Evolutionary conservation across 2,797 vertebrate species (phyloP).

Genomic region (Vultur gryphus): DNA sequence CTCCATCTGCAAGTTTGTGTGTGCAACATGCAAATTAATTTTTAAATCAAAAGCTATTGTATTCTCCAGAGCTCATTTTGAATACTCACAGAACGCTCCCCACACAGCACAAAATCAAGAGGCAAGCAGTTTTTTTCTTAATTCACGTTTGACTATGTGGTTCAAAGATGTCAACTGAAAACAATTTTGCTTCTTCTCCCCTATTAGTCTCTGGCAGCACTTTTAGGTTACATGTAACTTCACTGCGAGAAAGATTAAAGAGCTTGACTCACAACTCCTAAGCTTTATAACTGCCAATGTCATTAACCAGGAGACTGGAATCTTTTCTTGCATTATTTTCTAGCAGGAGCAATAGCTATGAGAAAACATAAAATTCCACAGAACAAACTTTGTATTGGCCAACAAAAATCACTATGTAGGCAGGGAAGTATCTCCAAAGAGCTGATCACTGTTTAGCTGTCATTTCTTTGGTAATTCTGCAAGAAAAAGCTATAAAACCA

Average conservation of each 20-base stretch:
- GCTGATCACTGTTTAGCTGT: background rate
- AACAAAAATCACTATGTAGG: background rate
- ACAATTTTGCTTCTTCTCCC: background rate
- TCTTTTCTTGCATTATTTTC: background rate
- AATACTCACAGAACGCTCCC: background rate
- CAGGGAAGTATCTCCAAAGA: background rate
- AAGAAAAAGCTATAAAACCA: background rate
- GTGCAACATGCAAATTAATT: slow-evolving; percentile 50
- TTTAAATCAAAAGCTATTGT: slow-evolving; percentile 49
- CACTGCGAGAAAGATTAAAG: background rate
- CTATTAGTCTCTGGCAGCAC: background rate
- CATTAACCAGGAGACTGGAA: background rate
- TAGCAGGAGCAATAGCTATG: background rate
- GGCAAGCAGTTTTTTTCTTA: background rate
- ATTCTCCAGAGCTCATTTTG: slow-evolving; percentile 23
- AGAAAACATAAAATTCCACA: background rate
- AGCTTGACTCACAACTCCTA: background rate
- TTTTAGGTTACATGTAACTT: background rate
- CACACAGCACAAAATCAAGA: slow-evolving; percentile 28
- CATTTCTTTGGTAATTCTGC: background rate
- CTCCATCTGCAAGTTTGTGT: slow-evolving; percentile 44
- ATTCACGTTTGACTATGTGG: background rate
- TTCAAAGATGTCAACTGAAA: background rate
- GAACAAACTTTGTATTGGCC: background rate
- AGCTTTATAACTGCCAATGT: background rate